These are phyloP conservation scores for Columba janthina DNA, from an alignment of 2,113 vertebrate species.

Conservation along the genomic window DNA sequence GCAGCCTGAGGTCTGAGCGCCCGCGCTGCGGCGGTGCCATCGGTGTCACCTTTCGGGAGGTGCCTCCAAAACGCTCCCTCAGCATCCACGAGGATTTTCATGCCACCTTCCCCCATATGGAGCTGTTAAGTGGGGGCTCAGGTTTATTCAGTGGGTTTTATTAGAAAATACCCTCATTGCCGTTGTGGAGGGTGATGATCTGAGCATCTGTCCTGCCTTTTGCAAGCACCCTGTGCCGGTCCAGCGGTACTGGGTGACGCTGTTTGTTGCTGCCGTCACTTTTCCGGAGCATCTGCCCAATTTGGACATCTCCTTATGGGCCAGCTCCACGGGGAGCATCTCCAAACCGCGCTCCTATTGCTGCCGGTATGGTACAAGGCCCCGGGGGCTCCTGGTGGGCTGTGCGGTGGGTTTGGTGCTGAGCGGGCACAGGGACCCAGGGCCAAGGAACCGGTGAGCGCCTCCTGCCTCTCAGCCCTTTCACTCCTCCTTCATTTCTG, in stretches of 20 bases:
- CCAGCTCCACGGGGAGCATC: no score
- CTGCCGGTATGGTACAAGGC: fast-evolving
- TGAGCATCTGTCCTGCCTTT: background rate
- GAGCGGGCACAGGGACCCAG: background rate
- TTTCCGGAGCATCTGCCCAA: fast-evolving
- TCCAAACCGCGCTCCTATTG: fast-evolving
- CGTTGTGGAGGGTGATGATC: fast-evolving
- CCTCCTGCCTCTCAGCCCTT: background rate
- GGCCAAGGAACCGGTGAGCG: background rate
- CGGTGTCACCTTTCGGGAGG: fast-evolving
- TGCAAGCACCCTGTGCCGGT: fast-evolving
- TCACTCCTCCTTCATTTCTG: background rate
- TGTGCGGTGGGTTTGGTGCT: background rate
- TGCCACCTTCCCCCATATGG: fast-evolving
- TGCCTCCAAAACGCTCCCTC: background rate
- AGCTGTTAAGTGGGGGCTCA: fast-evolving
- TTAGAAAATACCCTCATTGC: fast-evolving
- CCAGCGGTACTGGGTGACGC: background rate
- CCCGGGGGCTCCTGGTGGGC: no score
- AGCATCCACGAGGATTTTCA: fast-evolving
- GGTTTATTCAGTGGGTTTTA: background rate
- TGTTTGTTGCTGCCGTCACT: background rate
- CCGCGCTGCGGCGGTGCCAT: fast-evolving
- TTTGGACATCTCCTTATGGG: fast-evolving
- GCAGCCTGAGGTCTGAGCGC: background rate